Base-by-base conservation (phyloP, 2,113 vertebrate genomes). In the Ranitomeya imitator region DNA sequence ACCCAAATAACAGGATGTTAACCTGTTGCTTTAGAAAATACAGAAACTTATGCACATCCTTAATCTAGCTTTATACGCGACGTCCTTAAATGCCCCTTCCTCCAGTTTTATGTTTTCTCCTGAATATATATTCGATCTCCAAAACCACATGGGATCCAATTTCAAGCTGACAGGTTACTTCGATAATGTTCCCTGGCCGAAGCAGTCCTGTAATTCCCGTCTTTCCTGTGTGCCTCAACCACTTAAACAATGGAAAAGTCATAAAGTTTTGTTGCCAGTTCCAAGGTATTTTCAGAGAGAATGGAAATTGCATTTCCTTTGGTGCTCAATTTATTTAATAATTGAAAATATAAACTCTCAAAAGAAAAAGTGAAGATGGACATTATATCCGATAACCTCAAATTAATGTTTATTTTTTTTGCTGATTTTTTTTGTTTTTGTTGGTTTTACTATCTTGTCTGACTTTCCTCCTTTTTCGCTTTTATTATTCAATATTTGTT, bases 221-320 rank as follows among this genome's bases (percentile, higher is more conserved):
- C 69, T 85, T 21, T 52, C 6, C 63, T 61, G 10, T 60, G 55
- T 52, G 61, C 63, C 45, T 57, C 60, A 85, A 74, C 52, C 83
- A 21, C 71, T 65, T 65, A 16, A 31, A 54, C 57, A 54, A 69
- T 87, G 86, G 86, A 87, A 87, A 80, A 79, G 77, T 26, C 74
- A 79, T 86, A 67, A 79, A 51, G 5, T 31, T 13, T 4, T 1
- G 11, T 67, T 69, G 51, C 78, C 23, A 51, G 76, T 37, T 86
- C 76, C 52, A 15, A 80, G 85, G 63, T 78, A 63, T 86, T 87
- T 79, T 59, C 13, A 23, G 76, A 80, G 45, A 80, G 65, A 59
- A 54, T 84, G 82, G 82, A 84, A 71, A 84, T 69, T 26, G 14
- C 45, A 55, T 84, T 84, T 84, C 82, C 82, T 84, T 71, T 84